phyloP scores from a whole-genome alignment of 64 coral and sea anemone genomes.

The Montipora foliosa region DNA sequence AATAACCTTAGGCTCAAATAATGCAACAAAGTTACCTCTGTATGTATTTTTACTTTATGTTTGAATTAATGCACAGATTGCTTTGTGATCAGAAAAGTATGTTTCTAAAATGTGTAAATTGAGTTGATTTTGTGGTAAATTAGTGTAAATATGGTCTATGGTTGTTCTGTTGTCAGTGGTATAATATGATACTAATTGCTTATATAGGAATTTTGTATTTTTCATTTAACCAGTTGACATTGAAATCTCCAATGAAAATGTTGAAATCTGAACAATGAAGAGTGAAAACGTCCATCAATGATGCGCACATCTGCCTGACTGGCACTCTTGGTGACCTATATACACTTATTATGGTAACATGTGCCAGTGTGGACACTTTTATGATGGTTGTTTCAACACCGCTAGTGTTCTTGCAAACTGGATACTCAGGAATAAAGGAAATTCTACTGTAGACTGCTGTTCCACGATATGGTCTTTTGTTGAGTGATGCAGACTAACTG shows the following conservation, averaged over 20 bases:
- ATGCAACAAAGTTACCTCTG: constrained; percentile 25
- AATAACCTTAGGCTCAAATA: constrained; percentile 53
- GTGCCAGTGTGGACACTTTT: background rate
- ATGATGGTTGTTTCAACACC: background rate
- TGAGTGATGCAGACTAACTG: background rate
- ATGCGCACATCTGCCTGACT: background rate
- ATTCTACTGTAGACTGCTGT: background rate
- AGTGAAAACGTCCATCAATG: constrained; percentile 9
- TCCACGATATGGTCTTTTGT: background rate
- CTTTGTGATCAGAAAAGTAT: constrained; percentile 59
- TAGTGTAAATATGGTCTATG: constrained; percentile 68
- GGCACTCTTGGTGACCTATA: constrained; percentile 25
- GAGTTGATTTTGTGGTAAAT: constrained; percentile 48
- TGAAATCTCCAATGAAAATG: constrained; percentile 46
- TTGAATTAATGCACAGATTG: constrained; percentile 61
- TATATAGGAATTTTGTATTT: constrained; percentile 22
- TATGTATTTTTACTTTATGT: constrained; percentile 18
- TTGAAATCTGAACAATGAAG: background rate
- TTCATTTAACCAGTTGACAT: constrained; percentile 43
- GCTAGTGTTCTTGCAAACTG: background rate
- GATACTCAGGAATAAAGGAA: constrained; percentile 7
- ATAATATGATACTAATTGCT: constrained; percentile 16
- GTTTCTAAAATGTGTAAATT: constrained; percentile 41
- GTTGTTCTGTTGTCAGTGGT: constrained; percentile 6
- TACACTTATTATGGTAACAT: constrained; percentile 4